These are phyloP conservation scores for Nasonia vitripennis DNA, from an alignment of 1,140 invertebrate species.

Conservation along the genomic window DNA sequence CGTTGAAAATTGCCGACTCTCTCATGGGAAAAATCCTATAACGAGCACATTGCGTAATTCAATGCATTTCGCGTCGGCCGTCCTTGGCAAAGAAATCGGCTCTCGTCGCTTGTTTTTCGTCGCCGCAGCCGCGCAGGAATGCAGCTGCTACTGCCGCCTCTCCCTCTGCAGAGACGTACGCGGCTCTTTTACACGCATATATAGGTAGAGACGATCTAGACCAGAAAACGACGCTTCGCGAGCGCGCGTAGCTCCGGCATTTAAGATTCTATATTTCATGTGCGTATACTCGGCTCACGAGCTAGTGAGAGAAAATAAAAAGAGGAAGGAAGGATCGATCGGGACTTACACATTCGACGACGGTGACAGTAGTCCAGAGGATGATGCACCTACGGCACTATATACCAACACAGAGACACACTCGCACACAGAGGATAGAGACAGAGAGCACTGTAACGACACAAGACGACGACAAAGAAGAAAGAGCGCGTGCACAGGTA, in stretches of 20 bases:
- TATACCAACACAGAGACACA: no score
- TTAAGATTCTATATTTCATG: background rate
- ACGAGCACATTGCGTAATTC: background rate
- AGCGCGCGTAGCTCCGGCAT: background rate
- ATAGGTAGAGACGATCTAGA: no score
- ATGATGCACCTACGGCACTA: background rate
- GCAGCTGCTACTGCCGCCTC: background rate
- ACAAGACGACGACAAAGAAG: background rate
- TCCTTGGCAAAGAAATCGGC: background rate
- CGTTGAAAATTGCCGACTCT: no score
- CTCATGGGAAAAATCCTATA: background rate
- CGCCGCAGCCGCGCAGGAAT: background rate
- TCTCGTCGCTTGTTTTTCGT: conserved; percentile 3
- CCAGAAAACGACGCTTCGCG: no score
- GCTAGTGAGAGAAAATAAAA: no score
- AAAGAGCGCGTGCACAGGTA: conserved; percentile 36
- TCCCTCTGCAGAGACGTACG: background rate
- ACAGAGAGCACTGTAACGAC: background rate
- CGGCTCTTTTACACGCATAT: no score
- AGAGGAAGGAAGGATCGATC: background rate
- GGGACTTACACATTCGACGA: background rate
- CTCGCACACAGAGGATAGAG: no score
- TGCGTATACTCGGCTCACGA: no score
- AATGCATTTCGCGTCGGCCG: background rate
- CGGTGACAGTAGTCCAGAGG: background rate